Evolutionary conservation across 2,888 invertebrate genomes (phyloP).

Genomic region (Lasioglossum morio): DNA sequence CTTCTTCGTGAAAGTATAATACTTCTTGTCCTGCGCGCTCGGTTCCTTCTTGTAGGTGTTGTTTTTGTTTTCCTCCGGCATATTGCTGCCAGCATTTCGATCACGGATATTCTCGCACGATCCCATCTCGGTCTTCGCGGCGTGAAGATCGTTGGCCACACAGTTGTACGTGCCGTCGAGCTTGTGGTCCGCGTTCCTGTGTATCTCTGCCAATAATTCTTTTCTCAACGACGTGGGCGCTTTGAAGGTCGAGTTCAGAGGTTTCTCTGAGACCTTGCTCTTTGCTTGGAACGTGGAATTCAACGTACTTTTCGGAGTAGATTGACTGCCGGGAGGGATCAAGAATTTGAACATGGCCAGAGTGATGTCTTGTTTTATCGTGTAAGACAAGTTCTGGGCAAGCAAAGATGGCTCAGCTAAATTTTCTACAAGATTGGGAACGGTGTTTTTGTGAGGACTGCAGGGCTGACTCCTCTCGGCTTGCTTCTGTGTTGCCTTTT

Average conservation of each 20-base stretch:
- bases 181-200: slow-evolving; percentile 66
- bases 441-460: not conserved
- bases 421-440: not conserved
- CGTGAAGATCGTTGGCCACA: slow-evolving; percentile 49
- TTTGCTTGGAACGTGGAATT: slow-evolving; percentile 39
- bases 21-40: slow-evolving; percentile 62
- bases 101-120: slow-evolving; percentile 49
- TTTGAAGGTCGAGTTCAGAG: slow-evolving; percentile 51
- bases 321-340: slow-evolving; percentile 30
- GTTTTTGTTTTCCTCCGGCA: slow-evolving; percentile 70
- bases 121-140: slow-evolving; percentile 24
- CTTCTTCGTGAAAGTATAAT: slow-evolving; percentile 77
- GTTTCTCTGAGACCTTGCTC: slow-evolving; percentile 36
- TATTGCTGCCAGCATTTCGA: slow-evolving; percentile 43
- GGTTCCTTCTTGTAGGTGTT: slow-evolving; percentile 76
- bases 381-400: slow-evolving; percentile 12
- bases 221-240: slow-evolving; percentile 70
- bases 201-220: slow-evolving; percentile 75
- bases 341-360: slow-evolving; percentile 62
- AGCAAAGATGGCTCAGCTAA: not conserved
- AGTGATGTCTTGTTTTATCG: slow-evolving; percentile 2
- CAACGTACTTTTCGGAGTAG: slow-evolving; percentile 47
- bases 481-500: not conserved
- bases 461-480: slow-evolving; percentile 1
- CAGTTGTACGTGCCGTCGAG: slow-evolving; percentile 69